A percentile compares a stretch with the other conserved stretches of the same genome.
Evolutionary conservation across 2,113 vertebrate species (phyloP).

Genomic region (Platysteira castanea): DNA sequence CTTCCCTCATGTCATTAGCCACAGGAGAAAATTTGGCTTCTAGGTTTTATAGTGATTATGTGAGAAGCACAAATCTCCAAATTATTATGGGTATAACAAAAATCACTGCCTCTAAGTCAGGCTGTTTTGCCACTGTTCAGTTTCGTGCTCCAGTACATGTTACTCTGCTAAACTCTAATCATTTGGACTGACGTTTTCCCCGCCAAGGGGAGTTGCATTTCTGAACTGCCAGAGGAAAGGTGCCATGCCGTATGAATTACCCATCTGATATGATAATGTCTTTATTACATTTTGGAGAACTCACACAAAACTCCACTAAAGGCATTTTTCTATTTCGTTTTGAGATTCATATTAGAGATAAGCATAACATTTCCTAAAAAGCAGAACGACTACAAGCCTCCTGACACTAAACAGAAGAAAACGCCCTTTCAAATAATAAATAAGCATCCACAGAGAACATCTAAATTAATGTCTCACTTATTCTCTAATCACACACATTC

Average conservation of each 20-base stretch:
- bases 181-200: not conserved
- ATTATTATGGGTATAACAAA: not conserved
- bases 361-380: not conserved
- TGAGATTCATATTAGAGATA: not conserved
- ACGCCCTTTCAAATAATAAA: not conserved
- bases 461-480: not conserved
- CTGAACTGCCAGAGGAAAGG: slow-evolving; percentile 14
- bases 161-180: not conserved
- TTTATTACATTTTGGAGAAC: not conserved
- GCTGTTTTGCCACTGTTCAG: not conserved
- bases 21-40: not conserved
- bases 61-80: not conserved
- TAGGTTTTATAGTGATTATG: not conserved
- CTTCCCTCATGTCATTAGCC: not conserved
- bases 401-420: not conserved
- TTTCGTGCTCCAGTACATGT: not conserved
- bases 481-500: not conserved
- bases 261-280: slow-evolving; percentile 23
- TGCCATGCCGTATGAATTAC: slow-evolving; percentile 26
- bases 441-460: not conserved
- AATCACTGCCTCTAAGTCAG: not conserved
- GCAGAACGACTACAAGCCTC: not conserved
- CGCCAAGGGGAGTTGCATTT: slow-evolving; percentile 17
- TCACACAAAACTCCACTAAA: not conserved
- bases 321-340: not conserved